phyloP scores from a whole-genome alignment of 2,113 vertebrate species.

The Engystomops pustulosus region DNA sequence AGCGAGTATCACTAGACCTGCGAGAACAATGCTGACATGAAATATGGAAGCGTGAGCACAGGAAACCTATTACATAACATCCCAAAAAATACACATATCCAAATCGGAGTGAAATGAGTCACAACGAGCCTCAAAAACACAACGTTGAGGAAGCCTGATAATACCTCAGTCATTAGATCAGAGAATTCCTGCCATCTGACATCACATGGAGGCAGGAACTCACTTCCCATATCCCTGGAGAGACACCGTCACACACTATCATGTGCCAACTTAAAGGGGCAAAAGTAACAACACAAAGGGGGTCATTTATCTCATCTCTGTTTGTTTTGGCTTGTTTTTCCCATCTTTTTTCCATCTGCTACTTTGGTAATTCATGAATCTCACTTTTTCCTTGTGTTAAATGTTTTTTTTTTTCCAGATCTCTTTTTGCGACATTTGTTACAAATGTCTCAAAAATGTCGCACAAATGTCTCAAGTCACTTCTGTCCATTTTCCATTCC shows the following conservation, averaged over 20 bases:
- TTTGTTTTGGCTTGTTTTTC: too few relatives aligned
- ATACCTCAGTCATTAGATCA: constrained; percentile 88
- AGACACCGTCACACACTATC: neutral
- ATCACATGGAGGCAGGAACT: constrained; percentile 77
- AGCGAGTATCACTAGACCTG: constrained; percentile 68
- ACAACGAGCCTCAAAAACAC: constrained; percentile 85
- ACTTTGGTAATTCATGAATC: too few relatives aligned
- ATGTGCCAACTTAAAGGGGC: neutral
- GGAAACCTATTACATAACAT: constrained; percentile 84
- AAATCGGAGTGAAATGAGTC: constrained; percentile 85
- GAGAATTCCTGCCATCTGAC: constrained; percentile 86
- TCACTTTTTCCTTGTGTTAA: too few relatives aligned
- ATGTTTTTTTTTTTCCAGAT: too few relatives aligned
- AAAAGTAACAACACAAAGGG: too few relatives aligned
- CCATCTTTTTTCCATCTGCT: too few relatives aligned
- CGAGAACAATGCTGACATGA: constrained; percentile 70
- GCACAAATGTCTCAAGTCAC: too few relatives aligned
- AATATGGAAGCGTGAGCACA: constrained; percentile 73
- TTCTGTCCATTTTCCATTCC: too few relatives aligned
- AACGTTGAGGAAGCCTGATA: constrained; percentile 86
- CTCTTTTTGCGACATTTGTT: too few relatives aligned
- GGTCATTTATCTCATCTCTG: too few relatives aligned
- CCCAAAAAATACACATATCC: constrained; percentile 77
- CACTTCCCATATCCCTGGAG: constrained; percentile 79
- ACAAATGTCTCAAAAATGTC: too few relatives aligned